Percentiles rank a stretch among this genome's conserved stretches.
Evolutionary conservation across 2,888 invertebrate species (phyloP).

Genomic region (Drosophila paramelanica): DNA sequence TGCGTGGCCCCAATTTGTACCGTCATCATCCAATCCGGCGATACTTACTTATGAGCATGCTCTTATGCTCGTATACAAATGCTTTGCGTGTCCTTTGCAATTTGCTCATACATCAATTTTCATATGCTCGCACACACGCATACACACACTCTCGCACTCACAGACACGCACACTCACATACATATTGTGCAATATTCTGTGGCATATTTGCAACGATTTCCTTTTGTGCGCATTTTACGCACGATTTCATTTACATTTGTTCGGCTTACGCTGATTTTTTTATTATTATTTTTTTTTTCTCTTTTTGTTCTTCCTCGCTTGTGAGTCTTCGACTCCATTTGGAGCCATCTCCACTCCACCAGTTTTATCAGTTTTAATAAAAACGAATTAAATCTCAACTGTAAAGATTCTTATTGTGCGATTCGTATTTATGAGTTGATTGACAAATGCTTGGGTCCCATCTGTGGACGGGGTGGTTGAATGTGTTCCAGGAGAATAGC

Average conservation of each 20-base stretch:
- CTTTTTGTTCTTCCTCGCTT: conserved; percentile 14
- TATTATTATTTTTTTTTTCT: conserved; percentile 6
- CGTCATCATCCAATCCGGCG: conserved; percentile 48
- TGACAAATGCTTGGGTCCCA: conserved; percentile 32
- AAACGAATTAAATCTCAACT: conserved; percentile 55
- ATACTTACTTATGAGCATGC: conserved; percentile 32
- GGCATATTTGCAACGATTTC: conserved; percentile 60
- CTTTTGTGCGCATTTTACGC: conserved; percentile 75
- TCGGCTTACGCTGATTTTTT: conserved; percentile 53
- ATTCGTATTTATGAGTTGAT: conserved; percentile 45
- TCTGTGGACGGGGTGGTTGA: not conserved
- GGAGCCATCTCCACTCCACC: conserved; percentile 15
- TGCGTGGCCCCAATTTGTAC: conserved; percentile 41
- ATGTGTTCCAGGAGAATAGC: not conserved
- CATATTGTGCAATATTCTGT: conserved; percentile 58
- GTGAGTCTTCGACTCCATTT: conserved; percentile 31
- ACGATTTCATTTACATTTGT: conserved; percentile 77
- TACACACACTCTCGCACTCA: conserved; percentile 1
- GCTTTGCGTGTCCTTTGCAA: conserved; percentile 74
- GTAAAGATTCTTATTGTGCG: conserved; percentile 41
- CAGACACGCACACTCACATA: not conserved
- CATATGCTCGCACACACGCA: conserved; percentile 49
- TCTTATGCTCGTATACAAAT: conserved; percentile 38
- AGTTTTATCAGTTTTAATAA: conserved; percentile 64
- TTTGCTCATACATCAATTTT: conserved; percentile 76